Evolutionary conservation across 1,140 invertebrate species (phyloP).

Genomic region (Colletes gigas): DNA sequence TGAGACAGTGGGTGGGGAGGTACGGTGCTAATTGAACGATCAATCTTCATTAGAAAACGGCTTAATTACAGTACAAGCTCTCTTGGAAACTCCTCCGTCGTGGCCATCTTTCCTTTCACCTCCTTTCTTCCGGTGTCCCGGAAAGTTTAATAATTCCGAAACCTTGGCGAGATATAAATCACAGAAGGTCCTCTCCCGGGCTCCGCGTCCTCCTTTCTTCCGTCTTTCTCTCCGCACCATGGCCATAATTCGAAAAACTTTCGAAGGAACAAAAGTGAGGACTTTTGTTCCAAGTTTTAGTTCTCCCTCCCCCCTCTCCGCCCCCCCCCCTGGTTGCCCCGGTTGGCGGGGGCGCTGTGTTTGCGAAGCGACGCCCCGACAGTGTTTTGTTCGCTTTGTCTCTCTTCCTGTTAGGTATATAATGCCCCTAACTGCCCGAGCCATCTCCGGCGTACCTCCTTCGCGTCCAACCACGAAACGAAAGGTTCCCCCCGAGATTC

Average conservation of each 20-base stretch:
- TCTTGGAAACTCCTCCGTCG: conserved; percentile 24
- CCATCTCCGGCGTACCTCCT: conserved; percentile 54
- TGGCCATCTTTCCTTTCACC: conserved; percentile 3
- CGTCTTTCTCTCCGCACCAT: conserved; percentile 50
- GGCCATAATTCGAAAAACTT: conserved; percentile 80
- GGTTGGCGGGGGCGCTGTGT: conserved; percentile 60
- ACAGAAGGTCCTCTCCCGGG: conserved; percentile 51
- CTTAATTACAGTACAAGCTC: conserved; percentile 75
- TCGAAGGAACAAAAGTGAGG: conserved; percentile 78
- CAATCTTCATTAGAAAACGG: conserved; percentile 77
- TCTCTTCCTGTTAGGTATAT: conserved; percentile 76
- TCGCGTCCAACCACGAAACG: conserved; percentile 46
- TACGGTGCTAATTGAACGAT: conserved; percentile 74
- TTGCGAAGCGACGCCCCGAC: conserved; percentile 77
- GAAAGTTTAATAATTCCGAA: conserved; percentile 71
- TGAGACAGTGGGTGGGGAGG: conserved; percentile 68
- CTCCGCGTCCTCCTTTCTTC: conserved; percentile 38
- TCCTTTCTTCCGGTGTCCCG: conserved; percentile 21
- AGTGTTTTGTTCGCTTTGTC: conserved; percentile 79
- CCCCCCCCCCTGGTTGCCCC: background rate
- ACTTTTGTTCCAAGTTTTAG: conserved; percentile 80
- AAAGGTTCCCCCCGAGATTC: conserved; percentile 45
- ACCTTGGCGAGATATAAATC: conserved; percentile 74
- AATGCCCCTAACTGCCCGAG: conserved; percentile 67
- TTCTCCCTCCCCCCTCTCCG: conserved; percentile 53